Conservation (phyloP, 2,888 invertebrate genomes). For the Cryptophagus acutangulus region DNA sequence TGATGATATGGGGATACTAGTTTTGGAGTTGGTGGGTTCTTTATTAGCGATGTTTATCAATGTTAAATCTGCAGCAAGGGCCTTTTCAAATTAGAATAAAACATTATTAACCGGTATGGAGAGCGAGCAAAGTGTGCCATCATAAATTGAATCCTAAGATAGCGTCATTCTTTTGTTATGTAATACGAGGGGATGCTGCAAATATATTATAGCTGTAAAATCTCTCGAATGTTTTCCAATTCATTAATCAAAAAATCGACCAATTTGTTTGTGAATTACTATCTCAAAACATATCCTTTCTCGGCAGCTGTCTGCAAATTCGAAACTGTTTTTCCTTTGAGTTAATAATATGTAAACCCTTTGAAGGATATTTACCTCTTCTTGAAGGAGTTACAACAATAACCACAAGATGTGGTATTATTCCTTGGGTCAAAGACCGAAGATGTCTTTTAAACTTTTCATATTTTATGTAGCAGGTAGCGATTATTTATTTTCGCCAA, state of each 20-base stretch:
- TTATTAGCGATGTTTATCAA: no score
- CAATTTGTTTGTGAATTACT: constrained; percentile 18
- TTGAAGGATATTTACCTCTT: no score
- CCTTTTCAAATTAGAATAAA: constrained; percentile 15
- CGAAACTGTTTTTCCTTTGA: no score
- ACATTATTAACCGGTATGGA: constrained; percentile 3
- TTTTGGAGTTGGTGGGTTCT: no score
- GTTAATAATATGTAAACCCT: no score
- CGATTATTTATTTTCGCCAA: no score
- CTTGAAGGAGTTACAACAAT: no score
- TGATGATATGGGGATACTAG: constrained; percentile 1
- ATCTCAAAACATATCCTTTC: no score
- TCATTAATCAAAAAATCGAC: constrained; percentile 12
- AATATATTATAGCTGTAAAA: constrained; percentile 3
- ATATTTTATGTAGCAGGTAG: no score
- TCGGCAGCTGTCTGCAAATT: constrained; percentile 21
- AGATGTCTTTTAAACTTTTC: no score
- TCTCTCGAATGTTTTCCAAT: constrained; percentile 12
- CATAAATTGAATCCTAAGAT: constrained; percentile 27
- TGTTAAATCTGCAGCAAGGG: not conserved
- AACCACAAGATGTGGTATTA: no score
- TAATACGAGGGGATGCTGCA: not conserved
- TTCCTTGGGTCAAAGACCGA: no score
- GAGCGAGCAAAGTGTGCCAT: constrained; percentile 26
- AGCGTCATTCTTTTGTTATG: constrained; percentile 25